Percentiles rank a stretch among this genome's conserved stretches.
phyloP scores from a whole-genome alignment of 2,888 invertebrate species.

The Magallana nippona region DNA sequence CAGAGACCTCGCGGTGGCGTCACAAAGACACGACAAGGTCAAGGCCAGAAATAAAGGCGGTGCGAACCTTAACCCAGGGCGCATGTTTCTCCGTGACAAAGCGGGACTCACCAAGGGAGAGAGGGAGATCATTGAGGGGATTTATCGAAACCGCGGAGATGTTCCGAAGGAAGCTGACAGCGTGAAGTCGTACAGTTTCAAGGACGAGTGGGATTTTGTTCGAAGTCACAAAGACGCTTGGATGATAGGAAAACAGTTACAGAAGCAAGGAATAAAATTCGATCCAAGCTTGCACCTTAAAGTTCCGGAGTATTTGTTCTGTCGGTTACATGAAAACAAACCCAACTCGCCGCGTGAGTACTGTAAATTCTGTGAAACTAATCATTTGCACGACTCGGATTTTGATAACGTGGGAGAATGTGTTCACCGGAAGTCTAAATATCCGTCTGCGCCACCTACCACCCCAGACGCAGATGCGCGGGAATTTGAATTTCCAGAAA shows the following conservation, averaged over 20 bases:
- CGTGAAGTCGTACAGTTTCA: constrained; percentile 38
- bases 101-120: constrained; percentile 73
- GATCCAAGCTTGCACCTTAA: constrained; percentile 54
- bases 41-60: constrained; percentile 54
- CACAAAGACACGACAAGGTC: constrained; percentile 48
- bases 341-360: constrained; percentile 36
- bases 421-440: constrained; percentile 39
- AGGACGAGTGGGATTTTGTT: constrained; percentile 55
- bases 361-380: constrained; percentile 29
- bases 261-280: constrained; percentile 39
- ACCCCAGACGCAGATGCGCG: constrained; percentile 49
- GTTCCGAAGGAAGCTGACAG: constrained; percentile 49
- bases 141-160: constrained; percentile 71
- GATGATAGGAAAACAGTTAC: constrained; percentile 63
- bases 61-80: constrained; percentile 61
- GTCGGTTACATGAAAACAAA: constrained; percentile 31
- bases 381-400: neutral
- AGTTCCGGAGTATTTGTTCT: constrained; percentile 59
- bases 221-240: constrained; percentile 71
- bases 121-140: constrained; percentile 72
- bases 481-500: constrained; percentile 18
- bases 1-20: constrained; percentile 63
- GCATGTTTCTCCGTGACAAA: constrained; percentile 72
- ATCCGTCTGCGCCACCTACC: constrained; percentile 55
- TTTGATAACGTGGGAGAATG: neutral